phyloP scores from a whole-genome alignment of 2,888 invertebrate genomes.

The Podabrus alpinus region DNA sequence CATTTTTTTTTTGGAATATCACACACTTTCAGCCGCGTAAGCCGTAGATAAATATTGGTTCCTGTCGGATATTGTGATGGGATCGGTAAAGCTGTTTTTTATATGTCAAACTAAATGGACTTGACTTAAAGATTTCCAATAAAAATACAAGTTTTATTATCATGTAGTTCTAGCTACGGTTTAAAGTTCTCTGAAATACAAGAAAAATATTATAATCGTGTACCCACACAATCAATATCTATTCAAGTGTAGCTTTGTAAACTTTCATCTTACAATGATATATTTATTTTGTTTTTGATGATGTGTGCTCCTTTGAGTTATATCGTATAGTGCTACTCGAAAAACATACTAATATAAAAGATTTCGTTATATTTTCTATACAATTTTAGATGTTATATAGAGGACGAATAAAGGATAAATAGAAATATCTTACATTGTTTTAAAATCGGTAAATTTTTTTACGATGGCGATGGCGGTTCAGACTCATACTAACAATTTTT shows the following conservation, averaged over 20 bases:
- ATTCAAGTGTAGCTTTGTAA: constrained; percentile 17
- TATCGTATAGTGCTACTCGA: not conserved
- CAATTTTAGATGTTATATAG: not conserved
- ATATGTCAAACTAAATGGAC: constrained; percentile 34
- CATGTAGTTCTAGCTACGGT: constrained; percentile 3
- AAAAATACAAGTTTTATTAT: constrained; percentile 38
- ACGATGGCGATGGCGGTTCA: not conserved
- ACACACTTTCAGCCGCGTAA: constrained; percentile 43
- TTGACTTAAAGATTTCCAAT: constrained; percentile 36
- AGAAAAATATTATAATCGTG: constrained; percentile 10
- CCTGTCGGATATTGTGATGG: constrained; percentile 45
- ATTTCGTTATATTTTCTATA: constrained; percentile 9
- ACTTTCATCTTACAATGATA: constrained; percentile 22
- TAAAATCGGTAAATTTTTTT: not conserved
- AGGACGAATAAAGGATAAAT: not conserved
- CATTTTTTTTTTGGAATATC: constrained; percentile 40
- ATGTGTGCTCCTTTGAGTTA: constrained; percentile 15
- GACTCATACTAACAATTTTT: not conserved
- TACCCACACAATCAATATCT: constrained; percentile 18
- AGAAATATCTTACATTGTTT: not conserved
- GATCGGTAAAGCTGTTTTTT: constrained; percentile 39
- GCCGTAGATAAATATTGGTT: constrained; percentile 49
- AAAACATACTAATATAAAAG: constrained; percentile 1
- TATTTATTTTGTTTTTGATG: constrained; percentile 21
- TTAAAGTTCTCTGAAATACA: not conserved